Percentiles rank a stretch among this genome's conserved stretches.
These are phyloP conservation scores for Anoplopoma fimbria DNA, from an alignment of 2,113 vertebrate species.

Conservation along the genomic window DNA sequence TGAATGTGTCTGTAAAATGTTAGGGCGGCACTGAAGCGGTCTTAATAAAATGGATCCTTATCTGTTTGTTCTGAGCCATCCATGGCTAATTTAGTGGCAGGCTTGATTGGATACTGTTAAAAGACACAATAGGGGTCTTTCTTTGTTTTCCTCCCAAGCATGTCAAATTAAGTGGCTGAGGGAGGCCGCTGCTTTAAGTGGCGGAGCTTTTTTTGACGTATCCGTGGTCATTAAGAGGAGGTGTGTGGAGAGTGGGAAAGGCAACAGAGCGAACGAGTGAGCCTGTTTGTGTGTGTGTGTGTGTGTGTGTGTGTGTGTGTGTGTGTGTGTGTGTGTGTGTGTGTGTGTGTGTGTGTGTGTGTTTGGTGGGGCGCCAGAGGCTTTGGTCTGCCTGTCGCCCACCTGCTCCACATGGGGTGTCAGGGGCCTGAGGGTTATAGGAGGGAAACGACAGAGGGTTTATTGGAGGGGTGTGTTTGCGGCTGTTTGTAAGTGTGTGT, in stretches of 20 bases:
- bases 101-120: slow-evolving; percentile 74
- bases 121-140: slow-evolving; percentile 71
- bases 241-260: slow-evolving; percentile 54
- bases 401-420: slow-evolving; percentile 75
- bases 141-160: slow-evolving; percentile 75
- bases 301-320: slow-evolving; percentile 36
- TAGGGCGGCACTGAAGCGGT: slow-evolving; percentile 15
- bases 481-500: slow-evolving; percentile 19
- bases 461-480: slow-evolving; percentile 59
- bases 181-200: slow-evolving; percentile 58
- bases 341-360: slow-evolving; percentile 33
- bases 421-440: slow-evolving; percentile 40
- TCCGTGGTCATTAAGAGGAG: slow-evolving; percentile 69
- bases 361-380: slow-evolving; percentile 33
- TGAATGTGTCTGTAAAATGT: neutral
- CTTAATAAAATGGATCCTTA: slow-evolving; percentile 51
- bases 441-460: slow-evolving; percentile 67
- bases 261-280: slow-evolving; percentile 39
- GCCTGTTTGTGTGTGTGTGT: slow-evolving; percentile 32
- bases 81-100: slow-evolving; percentile 70
- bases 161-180: slow-evolving; percentile 72
- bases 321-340: slow-evolving; percentile 38
- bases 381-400: slow-evolving; percentile 70
- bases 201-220: slow-evolving; percentile 68
- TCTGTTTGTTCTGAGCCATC: slow-evolving; percentile 31